These are phyloP conservation scores for Chymomyza caudatula DNA, from an alignment of 2,888 invertebrate species.

Conservation along the genomic window DNA sequence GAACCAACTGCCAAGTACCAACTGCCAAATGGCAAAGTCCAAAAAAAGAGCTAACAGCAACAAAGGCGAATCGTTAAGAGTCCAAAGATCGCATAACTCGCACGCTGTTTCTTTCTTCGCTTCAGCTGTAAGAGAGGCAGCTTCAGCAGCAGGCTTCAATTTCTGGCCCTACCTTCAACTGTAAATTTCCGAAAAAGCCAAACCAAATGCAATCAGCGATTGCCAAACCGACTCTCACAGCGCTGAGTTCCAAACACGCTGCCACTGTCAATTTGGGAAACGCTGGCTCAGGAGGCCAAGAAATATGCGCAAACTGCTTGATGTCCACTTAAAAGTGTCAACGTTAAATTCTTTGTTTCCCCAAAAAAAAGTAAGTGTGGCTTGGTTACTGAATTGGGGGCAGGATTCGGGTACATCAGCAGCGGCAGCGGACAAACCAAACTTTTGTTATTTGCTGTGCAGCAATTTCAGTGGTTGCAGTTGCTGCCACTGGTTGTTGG, in stretches of 20 bases:
- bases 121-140: neutral
- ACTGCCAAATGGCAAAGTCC: constrained; percentile 3
- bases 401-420: neutral
- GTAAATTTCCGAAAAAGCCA: constrained; percentile 58
- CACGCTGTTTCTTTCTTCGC: constrained; percentile 41
- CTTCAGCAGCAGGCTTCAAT: neutral
- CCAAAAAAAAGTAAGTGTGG: constrained; percentile 6
- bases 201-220: neutral
- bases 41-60: constrained; percentile 32
- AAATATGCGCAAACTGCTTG: constrained; percentile 71
- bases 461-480: constrained; percentile 13
- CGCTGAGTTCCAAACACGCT: neutral
- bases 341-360: constrained; percentile 70
- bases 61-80: constrained; percentile 65
- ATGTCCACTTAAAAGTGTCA: constrained; percentile 76
- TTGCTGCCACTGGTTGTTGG: constrained; percentile 11
- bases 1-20: constrained; percentile 30
- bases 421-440: neutral
- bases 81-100: constrained; percentile 71
- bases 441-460: constrained; percentile 20
- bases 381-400: neutral
- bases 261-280: neutral
- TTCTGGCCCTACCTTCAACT: constrained; percentile 38
- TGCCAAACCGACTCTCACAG: neutral
- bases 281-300: constrained; percentile 3